phyloP scores from a whole-genome alignment of 1,140 invertebrate species.

The Ceratoteleas bidentatus region DNA sequence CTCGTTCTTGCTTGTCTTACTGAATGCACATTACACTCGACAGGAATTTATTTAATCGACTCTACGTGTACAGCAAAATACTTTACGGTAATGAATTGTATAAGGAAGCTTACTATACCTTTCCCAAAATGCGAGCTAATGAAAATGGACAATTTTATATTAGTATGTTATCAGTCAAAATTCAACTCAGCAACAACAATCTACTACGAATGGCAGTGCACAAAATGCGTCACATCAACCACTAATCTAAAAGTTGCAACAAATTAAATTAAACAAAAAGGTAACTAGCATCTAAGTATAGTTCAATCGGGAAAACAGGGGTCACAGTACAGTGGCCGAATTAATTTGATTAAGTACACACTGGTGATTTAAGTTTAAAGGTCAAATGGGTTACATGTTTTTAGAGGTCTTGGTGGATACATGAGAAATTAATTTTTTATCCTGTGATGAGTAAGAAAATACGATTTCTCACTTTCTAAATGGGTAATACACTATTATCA shows the following conservation, averaged over 20 bases:
- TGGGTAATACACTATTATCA: too few relatives aligned
- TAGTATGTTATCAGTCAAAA: conserved; percentile 54
- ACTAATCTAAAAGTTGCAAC: conserved; percentile 38
- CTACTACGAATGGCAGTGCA: conserved; percentile 48
- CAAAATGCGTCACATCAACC: conserved; percentile 40
- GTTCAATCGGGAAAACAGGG: not conserved
- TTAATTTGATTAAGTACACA: not conserved
- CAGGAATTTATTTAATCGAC: conserved; percentile 1
- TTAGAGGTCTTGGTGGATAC: not conserved
- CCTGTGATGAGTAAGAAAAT: too few relatives aligned
- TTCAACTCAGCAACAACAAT: conserved; percentile 34
- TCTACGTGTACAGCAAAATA: conserved; percentile 29
- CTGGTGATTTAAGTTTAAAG: too few relatives aligned
- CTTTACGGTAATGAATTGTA: conserved; percentile 48
- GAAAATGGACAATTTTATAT: conserved; percentile 72
- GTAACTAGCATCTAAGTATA: conserved; percentile 7
- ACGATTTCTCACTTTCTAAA: too few relatives aligned
- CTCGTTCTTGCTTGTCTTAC: too few relatives aligned
- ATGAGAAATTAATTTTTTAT: too few relatives aligned
- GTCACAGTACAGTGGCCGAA: not conserved
- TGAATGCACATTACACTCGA: conserved; percentile 5
- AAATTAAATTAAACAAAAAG: conserved; percentile 13
- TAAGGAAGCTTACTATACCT: conserved; percentile 73
- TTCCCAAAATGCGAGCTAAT: conserved; percentile 80
- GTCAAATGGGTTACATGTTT: too few relatives aligned